Evolutionary conservation across 1,140 invertebrate species (phyloP).

Genomic region (Mya arenaria): DNA sequence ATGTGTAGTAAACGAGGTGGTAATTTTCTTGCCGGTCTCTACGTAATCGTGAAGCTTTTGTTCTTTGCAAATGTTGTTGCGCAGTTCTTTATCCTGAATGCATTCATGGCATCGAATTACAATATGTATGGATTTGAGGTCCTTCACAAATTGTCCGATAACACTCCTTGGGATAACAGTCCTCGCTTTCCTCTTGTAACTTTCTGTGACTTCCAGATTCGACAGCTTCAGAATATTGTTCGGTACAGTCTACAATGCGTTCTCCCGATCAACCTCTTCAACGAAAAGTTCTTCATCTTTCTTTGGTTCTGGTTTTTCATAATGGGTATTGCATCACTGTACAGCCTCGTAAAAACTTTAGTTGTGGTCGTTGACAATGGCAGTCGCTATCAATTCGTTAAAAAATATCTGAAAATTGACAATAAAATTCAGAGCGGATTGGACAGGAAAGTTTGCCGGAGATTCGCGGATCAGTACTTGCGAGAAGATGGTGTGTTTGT

Average conservation of each 20-base stretch:
- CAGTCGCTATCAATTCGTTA: conserved; percentile 71
- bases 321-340: conserved; percentile 73
- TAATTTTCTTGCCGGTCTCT: conserved; percentile 81
- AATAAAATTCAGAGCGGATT: conserved; percentile 38
- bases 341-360: conserved; percentile 58
- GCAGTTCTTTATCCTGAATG: conserved; percentile 76
- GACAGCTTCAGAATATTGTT: conserved; percentile 79
- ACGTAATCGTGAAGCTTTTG: conserved; percentile 76
- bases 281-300: conserved; percentile 83
- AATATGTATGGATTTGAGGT: conserved; percentile 80
- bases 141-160: conserved; percentile 75
- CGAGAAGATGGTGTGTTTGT: no score
- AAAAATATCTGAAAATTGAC: conserved; percentile 63
- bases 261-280: conserved; percentile 83
- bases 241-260: conserved; percentile 82
- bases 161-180: conserved; percentile 78
- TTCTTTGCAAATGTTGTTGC: conserved; percentile 73
- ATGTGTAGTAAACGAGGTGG: conserved; percentile 80
- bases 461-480: conserved; percentile 74
- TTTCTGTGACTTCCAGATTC: conserved; percentile 82
- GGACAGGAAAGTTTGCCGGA: conserved; percentile 62
- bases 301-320: conserved; percentile 83
- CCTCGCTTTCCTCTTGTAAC: conserved; percentile 82
- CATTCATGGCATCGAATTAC: conserved; percentile 71
- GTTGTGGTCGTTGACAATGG: no score